Evolutionary conservation across 2,888 invertebrate genomes (phyloP), one percentile per base, ranked within the genome.

Genomic region (Chloroclysta siterata): DNA sequence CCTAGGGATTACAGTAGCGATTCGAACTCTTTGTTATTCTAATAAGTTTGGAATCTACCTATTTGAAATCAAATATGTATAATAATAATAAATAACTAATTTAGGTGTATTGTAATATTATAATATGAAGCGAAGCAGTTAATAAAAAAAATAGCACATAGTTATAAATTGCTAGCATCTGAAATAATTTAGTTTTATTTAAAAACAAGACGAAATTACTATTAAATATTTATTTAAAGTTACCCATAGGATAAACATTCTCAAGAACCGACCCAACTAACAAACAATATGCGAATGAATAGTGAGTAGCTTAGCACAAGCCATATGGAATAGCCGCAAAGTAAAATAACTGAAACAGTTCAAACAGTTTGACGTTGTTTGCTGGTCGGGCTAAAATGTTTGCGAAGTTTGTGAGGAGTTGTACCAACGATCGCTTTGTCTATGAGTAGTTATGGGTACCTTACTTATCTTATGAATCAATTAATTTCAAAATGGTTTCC

Each of bases 301-400:
- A 48, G 52, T 73, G 68, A 67, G 46, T 65, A 44, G n/a, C 17
- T 44, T 44, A 68, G 63, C 72, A 63, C 54, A 71, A 60, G 69
- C 70, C 69, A 53, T 65, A 60, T 42, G 36, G 28, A 56, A 57
- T 53, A 39, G 48, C 56, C 50, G 53, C 65, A 61, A 60, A 65
- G 57, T 65, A 33, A 61, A 61, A 58, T 55, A 65, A 60, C 65
- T 52, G 14, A 52, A 66, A 42, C 57, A 28, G 42, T 74, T 73
- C 66, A 69, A 77, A 65, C 72, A 73, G 69, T 68, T 72, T 68
- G 72, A 65, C 66, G 66, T 71, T 75, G 72, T 75, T 74, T 72
- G 72, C 71, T 69, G 69, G 70, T 64, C 70, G n/a, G 74, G 72
- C 73, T 71, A 51, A 50, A 75, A 60, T 65, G 55, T 65, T 72